phyloP scores from a whole-genome alignment of 2,888 invertebrate genomes.

The Drymonia ruficornis region DNA sequence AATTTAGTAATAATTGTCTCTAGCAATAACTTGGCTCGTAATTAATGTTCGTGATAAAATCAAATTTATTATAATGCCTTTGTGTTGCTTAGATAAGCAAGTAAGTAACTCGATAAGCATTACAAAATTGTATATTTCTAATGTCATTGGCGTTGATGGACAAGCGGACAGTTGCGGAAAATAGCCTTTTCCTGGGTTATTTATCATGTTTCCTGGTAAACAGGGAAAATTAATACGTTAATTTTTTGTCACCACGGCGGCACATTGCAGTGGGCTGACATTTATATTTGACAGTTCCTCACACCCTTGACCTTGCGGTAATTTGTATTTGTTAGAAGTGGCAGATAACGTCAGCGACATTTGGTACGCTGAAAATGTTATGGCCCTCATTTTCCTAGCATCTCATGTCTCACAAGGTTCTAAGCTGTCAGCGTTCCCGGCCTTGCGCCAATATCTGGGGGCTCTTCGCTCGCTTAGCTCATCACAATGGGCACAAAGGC shows the following conservation, averaged over 20 bases:
- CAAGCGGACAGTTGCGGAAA: neutral
- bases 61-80: conserved; percentile 1
- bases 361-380: too few species aligned
- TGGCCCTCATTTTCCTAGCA: too few species aligned
- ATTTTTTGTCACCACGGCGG: neutral
- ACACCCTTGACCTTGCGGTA: too few species aligned
- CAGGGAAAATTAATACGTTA: neutral
- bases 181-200: neutral
- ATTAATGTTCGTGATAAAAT: neutral
- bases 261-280: too few species aligned
- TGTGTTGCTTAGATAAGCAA: neutral
- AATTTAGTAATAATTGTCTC: neutral
- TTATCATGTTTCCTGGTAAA: neutral
- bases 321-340: too few species aligned
- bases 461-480: conserved; percentile 44
- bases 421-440: conserved; percentile 29
- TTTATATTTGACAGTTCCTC: too few species aligned
- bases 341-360: too few species aligned
- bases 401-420: neutral
- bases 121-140: neutral
- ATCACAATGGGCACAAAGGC: conserved; percentile 54
- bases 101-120: neutral
- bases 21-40: neutral
- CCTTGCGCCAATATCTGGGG: conserved; percentile 33
- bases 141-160: neutral